Evolutionary conservation across 2,888 invertebrate species (phyloP), one percentile per base, ranked within the genome.

Genomic region (Drosophila merina): DNA sequence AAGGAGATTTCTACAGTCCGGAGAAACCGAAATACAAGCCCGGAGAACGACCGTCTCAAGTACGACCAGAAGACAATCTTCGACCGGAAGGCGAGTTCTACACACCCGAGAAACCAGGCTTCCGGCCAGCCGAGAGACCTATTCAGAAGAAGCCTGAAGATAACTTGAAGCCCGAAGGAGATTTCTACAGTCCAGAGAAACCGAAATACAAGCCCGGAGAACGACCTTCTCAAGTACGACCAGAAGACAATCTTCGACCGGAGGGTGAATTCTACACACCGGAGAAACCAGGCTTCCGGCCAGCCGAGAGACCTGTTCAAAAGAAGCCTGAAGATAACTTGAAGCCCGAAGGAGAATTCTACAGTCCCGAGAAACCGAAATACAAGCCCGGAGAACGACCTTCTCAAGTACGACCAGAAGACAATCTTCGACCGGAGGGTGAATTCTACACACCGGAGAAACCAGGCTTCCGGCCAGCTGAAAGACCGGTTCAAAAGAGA

Each of bases 201-300:
- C 91, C 92, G 8, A 86, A 88, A 66, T 93, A 92, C 48, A 90
- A 47, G 6, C 84, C 89, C 25, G 93, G 89, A 9, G 92, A 92
- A 42, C 83, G 93, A 50, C 92, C 92, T 0, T 88, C 89, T n/a
- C 92, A 91, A 4, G 92, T 86, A 1, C 90, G 89, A 14, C 94
- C 93, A 3, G 88, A 92, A 72, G 95, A 95, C 85, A 95, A 95
- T 89, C 90, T 95, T 1, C 55, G 48, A 28, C 69, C 78, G 0
- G 86, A 86, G 47, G 88, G 87, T 1, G 74, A 78, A 0, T 93
- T 93, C 66, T 89, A 89, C 59, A 54, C 51, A 6, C 76, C 77
- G 0, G 92, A 92, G 30, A 91, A 90, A 31, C 93, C 93, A 0
- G 93, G 92, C 51, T 93, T 93, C 77, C 87, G 90, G 12, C 92